These are phyloP conservation scores for Morpho achilles DNA, from an alignment of 2,888 invertebrate species.

Conservation along the genomic window DNA sequence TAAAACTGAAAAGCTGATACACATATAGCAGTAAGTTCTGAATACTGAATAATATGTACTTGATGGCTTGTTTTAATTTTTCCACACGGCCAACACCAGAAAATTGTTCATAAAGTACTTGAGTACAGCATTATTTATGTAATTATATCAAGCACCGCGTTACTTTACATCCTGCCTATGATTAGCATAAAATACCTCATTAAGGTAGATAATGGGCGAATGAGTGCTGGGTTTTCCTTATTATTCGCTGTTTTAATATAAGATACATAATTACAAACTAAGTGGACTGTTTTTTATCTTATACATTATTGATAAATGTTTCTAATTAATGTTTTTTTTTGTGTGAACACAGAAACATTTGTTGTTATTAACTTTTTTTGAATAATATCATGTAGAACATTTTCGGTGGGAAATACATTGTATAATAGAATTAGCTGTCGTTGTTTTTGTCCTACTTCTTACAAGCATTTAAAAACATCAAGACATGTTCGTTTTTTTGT, in stretches of 20 bases:
- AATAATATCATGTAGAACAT: not conserved
- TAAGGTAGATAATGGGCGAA: conserved; percentile 59
- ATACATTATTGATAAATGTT: not conserved
- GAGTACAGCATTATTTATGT: conserved; percentile 47
- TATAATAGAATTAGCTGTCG: too few species aligned
- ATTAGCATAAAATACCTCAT: conserved; percentile 73
- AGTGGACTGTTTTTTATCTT: conserved; percentile 13
- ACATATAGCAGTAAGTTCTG: too few species aligned
- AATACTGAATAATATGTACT: not conserved
- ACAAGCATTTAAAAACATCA: too few species aligned
- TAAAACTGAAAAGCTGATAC: too few species aligned
- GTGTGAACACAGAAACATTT: not conserved
- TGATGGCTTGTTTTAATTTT: conserved; percentile 28
- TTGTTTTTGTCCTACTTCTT: too few species aligned
- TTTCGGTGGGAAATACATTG: too few species aligned
- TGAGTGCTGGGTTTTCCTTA: conserved; percentile 57
- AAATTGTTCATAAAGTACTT: conserved; percentile 54
- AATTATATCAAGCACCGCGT: conserved; percentile 55
- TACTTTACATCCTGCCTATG: conserved; percentile 62
- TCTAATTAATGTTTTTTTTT: too few species aligned
- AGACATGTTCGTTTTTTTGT: too few species aligned
- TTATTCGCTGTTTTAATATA: conserved; percentile 30
- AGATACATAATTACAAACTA: conserved; percentile 9
- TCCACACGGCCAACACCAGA: conserved; percentile 62
- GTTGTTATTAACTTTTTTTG: not conserved